Conservation (phyloP, 2,797 vertebrate genomes). For the Peromyscus attwateri region DNA sequence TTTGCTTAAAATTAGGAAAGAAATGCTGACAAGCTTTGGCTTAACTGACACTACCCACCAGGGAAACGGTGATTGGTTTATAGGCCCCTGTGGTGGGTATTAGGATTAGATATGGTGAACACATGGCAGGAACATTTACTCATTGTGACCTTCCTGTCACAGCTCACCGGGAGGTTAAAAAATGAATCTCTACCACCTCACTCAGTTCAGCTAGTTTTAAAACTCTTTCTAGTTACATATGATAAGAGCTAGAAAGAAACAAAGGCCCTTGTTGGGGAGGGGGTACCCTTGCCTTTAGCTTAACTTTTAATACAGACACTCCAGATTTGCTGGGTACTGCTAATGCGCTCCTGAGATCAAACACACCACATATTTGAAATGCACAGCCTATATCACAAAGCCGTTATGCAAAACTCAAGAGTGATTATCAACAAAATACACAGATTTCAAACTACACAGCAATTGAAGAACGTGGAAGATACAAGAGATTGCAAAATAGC, state of each 20-base stretch:
- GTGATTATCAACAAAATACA: not conserved
- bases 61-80: slow-evolving; percentile 49
- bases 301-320: not conserved
- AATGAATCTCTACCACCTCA: not conserved
- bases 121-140: not conserved
- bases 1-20: slow-evolving; percentile 62
- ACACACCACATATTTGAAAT: not conserved
- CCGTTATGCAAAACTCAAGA: not conserved
- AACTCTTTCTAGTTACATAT: slow-evolving; percentile 61
- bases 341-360: slow-evolving; percentile 39
- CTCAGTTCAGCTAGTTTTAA: not conserved
- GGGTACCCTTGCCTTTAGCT: not conserved
- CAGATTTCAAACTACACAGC: not conserved
- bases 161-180: not conserved
- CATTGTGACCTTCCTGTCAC: slow-evolving; percentile 14
- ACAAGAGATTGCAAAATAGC: not conserved
- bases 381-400: not conserved
- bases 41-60: slow-evolving; percentile 47
- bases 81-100: not conserved
- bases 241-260: slow-evolving; percentile 35
- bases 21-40: slow-evolving; percentile 64
- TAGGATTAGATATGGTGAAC: slow-evolving; percentile 67
- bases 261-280: not conserved
- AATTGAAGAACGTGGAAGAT: not conserved
- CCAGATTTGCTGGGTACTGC: not conserved